Base-by-base conservation (phyloP, 1,140 invertebrate species). In the Danaus melanippus region DNA sequence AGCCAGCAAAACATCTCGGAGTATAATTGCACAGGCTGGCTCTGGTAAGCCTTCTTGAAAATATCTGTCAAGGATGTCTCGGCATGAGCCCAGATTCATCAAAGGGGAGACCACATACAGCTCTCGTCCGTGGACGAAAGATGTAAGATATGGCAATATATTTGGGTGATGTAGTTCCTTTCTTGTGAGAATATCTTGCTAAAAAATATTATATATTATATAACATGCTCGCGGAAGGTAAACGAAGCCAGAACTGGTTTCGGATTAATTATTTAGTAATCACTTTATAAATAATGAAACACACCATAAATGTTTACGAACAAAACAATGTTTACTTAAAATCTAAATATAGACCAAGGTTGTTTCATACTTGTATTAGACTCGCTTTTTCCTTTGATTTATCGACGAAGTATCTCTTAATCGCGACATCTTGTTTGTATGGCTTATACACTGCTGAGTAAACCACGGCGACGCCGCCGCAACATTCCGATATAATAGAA, bases 31-130 rank as follows among this genome's bases (percentile, higher is more conserved):
- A 69, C 96, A 92, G 15, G 93, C 92, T 45, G 91, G 75, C 85
- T 98, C 96, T 2, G 95, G 92, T 45, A 98, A 85, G 12, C 91
- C 91, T 74, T 92, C 90, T 45, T 88, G 89, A 79, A 95, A 97
- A 78, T 94, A 92, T 53, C 91, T 91, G 68, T 91, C 91, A 8
- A 97, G 88, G 66, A 96, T 89, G 78, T 94, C 92, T 67, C 91
- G 88, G 71, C 94, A 95, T 0, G 94, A 95, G 7, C 94, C 94
- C 78, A 91, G 94, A 10, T 89, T 91, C 92, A 95, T 94, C 11
- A 95, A 84, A 4, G 95, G 94, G 62, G 92, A 92, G 10, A 96
- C 89, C 3, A 94, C 89, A 85, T 92, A 95, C n/a, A 96, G 84
- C 75, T 95, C 91, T 53, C 89, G 89, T 9, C 90, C 91, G 63